Conservation (phyloP, 2,113 vertebrate genomes). For the Rhizomys pruinosus region DNA sequence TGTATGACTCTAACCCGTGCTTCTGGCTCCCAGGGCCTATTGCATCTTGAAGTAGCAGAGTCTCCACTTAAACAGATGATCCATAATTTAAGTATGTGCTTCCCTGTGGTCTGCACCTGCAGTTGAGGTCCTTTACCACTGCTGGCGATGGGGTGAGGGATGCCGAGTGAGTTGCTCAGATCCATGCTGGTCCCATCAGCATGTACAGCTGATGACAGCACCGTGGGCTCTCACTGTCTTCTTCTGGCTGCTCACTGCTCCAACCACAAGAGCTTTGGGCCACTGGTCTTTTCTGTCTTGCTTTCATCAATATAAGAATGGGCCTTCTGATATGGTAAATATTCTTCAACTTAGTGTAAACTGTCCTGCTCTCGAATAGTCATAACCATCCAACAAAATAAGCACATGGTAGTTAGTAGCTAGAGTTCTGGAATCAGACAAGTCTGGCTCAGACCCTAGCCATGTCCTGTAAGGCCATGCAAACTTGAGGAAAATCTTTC, state of each 20-base stretch:
- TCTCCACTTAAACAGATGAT: constrained; percentile 29
- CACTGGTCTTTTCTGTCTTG: constrained; percentile 34
- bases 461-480: constrained; percentile 22
- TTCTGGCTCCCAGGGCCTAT: background rate
- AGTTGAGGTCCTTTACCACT: constrained; percentile 20
- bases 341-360: background rate
- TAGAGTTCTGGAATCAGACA: constrained; percentile 6
- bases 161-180: background rate
- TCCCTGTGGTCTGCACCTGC: constrained; percentile 17
- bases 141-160: background rate
- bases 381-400: background rate
- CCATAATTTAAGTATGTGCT: background rate
- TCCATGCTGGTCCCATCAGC: background rate
- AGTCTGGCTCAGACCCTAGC: constrained; percentile 10
- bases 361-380: background rate
- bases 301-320: background rate
- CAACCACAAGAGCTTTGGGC: no score
- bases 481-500: constrained; percentile 5
- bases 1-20: constrained; percentile 10
- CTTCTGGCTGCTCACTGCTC: no score
- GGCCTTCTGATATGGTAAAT: background rate
- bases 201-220: background rate
- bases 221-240: background rate
- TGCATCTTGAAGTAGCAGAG: background rate
- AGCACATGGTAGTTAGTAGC: background rate